Evolutionary conservation across 2,113 vertebrate species (phyloP).

Genomic region (Elephas maximus): DNA sequence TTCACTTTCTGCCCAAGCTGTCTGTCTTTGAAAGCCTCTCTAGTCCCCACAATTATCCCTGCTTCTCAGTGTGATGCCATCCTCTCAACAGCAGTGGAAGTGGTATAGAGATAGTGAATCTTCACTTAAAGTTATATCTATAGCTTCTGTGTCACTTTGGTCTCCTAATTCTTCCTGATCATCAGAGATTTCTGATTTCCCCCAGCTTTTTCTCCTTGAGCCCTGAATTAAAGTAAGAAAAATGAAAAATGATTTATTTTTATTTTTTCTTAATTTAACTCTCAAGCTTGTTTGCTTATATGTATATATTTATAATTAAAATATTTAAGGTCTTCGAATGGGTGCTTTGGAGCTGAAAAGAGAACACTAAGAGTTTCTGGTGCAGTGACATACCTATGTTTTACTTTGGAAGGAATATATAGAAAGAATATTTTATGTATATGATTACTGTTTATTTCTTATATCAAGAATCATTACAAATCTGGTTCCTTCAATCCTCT

Average conservation of each 20-base stretch:
- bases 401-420: background rate
- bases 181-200: background rate
- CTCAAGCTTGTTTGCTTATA: constrained; percentile 17
- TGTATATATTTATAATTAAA: constrained; percentile 5
- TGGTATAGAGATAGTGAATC: background rate
- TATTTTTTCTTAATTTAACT: too few relatives aligned
- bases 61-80: constrained; percentile 3
- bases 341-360: background rate
- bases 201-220: background rate
- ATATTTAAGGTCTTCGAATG: background rate
- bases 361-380: background rate
- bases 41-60: constrained; percentile 46
- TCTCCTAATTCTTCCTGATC: background rate
- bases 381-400: background rate
- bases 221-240: background rate
- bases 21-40: constrained; percentile 39
- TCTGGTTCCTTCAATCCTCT: background rate
- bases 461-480: background rate
- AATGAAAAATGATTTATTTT: too few relatives aligned
- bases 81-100: background rate
- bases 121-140: background rate
- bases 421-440: background rate
- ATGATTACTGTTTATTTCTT: background rate
- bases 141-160: background rate
- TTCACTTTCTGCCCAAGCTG: constrained; percentile 47